Evolutionary conservation across 2,888 invertebrate genomes (phyloP).

Genomic region (Amphipyra berbera): DNA sequence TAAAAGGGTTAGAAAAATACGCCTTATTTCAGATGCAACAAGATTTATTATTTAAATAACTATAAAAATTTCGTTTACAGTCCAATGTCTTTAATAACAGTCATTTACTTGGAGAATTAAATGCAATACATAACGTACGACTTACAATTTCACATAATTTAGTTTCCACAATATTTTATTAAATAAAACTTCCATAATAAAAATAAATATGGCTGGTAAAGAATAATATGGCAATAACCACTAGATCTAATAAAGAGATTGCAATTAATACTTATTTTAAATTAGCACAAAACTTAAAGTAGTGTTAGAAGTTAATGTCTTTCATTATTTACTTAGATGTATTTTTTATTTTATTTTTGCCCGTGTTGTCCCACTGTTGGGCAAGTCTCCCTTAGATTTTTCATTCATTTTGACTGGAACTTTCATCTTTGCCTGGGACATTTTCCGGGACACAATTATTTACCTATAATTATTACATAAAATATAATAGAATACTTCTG

Average conservation of each 20-base stretch:
- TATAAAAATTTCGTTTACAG: slow-evolving; percentile 52
- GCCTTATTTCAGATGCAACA: slow-evolving; percentile 31
- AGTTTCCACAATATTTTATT: slow-evolving; percentile 10
- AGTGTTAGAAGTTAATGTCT: slow-evolving; percentile 78
- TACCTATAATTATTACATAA: slow-evolving; percentile 25
- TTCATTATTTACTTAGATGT: slow-evolving; percentile 63
- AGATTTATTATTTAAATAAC: slow-evolving; percentile 43
- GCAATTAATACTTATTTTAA: slow-evolving; percentile 35
- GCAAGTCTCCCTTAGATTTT: background rate
- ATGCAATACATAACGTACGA: slow-evolving; percentile 57
- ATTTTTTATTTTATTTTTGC: slow-evolving; percentile 16
- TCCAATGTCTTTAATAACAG: slow-evolving; percentile 53
- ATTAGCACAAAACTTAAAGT: slow-evolving; percentile 57
- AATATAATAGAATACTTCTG: slow-evolving; percentile 49
- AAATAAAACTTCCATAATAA: slow-evolving; percentile 14
- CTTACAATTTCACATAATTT: slow-evolving; percentile 46
- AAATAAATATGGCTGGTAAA: slow-evolving; percentile 29
- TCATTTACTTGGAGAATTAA: slow-evolving; percentile 53
- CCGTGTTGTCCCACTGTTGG: background rate
- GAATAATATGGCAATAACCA: slow-evolving; percentile 9
- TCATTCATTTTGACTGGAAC: background rate
- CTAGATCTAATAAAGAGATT: slow-evolving; percentile 26
- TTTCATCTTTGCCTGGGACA: background rate
- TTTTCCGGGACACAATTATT: slow-evolving; percentile 1
- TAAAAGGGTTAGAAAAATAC: too few species aligned